Evolutionary conservation across 2,888 invertebrate genomes (phyloP), one percentile per base, ranked within the genome.

Genomic region (Idaea dimidiata): DNA sequence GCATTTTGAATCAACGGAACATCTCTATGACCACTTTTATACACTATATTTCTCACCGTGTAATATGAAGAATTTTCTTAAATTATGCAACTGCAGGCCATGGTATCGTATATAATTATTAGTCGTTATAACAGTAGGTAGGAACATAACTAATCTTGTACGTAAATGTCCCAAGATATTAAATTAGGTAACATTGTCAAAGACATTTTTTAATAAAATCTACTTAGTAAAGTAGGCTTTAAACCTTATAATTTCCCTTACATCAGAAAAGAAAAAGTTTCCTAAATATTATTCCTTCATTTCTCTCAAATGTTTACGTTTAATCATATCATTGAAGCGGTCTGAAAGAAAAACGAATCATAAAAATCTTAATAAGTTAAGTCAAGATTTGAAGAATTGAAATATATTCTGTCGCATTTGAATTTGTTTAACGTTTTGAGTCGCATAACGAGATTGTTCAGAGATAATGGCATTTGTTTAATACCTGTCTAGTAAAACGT

Each of bases 1-100:
- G 69, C 64, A 71, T 65, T 65, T 65, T 66, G 73, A 77, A 74
- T 67, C 71, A 72, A 61, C 65, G 67, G 59, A 75, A 67, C 73
- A 69, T 66, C 70, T 67, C 69, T 67, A 18, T 62, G 65, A 65
- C 66, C 59, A 64, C 70, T 70, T 67, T 69, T 66, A 73, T n/a
- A 24, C 24, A 24, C 24, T 24, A 24, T 5, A 24, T 24, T 24
- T 24, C 24, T 24, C 24, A 5, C 24, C 24, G 24, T 24, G 24
- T 24, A 24, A 24, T 24, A 24, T 24, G 24, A 24, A 24, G 24
- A 1, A 24, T 24, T 24, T 24, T 5, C 24, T 24, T 3, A 24
- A 5, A 5, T 24, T 24, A 3, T 24, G 5, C 24, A 24, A 24
- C 24, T 5, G 24, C 24, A 5, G 24, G 24, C 1, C 24, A 24